Evolutionary conservation across 1,140 invertebrate genomes (phyloP), one percentile per base, ranked within the genome.

Genomic region (Drosophila kurseongensis): DNA sequence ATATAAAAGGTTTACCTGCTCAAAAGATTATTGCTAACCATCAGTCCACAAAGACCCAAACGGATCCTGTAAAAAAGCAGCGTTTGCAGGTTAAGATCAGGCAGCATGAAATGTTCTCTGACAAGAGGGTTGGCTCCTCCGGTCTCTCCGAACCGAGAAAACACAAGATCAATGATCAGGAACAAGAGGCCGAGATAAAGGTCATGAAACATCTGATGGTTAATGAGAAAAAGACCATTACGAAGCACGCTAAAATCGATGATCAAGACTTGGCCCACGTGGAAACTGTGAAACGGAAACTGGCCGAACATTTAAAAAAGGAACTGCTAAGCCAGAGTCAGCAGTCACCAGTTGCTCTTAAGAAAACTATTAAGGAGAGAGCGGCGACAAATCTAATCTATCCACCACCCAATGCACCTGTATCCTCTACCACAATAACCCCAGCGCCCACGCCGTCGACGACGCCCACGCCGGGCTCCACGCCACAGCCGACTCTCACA

Each of bases 361-460:
- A 89, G 35, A 80, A 78, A 51, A 47, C 58, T 0, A 48, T 42
- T 0, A 73, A 66, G 14, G 55, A 80, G 29, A 65, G 57, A 29
- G 12, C n/a, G 27, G 60, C 29, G 1, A 45, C 57, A n/a, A 62
- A 57, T 44, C 36, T 90, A 5, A 89, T 89, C 8, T 89, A 69
- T 90, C 84, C 84, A 42, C 84, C 84, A 42, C 84, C 84, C 32
- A 58, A 65, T 14, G 61, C 69, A 5, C 52, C 72, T 13, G 10
- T 77, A 52, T 59, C 61, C 13, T 14, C 56, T 2, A 14, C 63
- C 8, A 58, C 66, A 36, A 74, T 80, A 27, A 89, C 84, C 7
- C 80, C 84, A 48, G 77, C 85, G 27, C 50, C 84, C 4, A 80
- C 84, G 18, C 84, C 84, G 7, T 80, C 76, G 27, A 65, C 78